Evolutionary conservation across 2,888 invertebrate genomes (phyloP), one percentile per base, ranked within the genome.

Genomic region (Cataglyphis cursor): DNA sequence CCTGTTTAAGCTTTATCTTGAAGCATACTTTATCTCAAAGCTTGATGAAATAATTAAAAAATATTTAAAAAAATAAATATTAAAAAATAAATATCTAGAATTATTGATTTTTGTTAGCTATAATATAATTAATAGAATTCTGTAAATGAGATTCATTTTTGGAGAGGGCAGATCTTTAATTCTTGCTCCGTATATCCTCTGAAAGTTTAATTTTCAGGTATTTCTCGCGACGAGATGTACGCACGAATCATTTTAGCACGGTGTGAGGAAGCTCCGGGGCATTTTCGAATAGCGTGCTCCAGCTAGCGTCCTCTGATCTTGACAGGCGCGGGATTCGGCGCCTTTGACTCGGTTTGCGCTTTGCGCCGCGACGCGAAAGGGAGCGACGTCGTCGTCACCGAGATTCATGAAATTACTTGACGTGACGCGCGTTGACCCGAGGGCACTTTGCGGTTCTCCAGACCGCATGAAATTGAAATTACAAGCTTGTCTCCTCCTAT

Each of bases 401-500:
- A 84, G 83, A 80, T 82, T 88, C 88, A 66, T 83, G 87, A 90
- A 90, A 89, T 90, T 89, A 89, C 83, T 76, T 75, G 86, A 62
- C 85, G 59, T 80, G 90, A 87, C 85, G 90, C 88, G 88, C 89
- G 87, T 82, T 92, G 91, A 90, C 90, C 93, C 86, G 85, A 83
- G 91, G 88, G 85, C 91, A 85, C 88, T 88, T 86, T 87, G 87
- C 80, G 83, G 84, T 81, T 81, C 83, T 74, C 72, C 84, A 83
- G 85, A 35, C 87, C 62, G 88, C 89, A 88, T 91, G 90, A 91
- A 91, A 92, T 93, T 92, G 90, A 92, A 93, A 92, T 92, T 87
- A 90, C 91, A 91, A 91, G 89, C 86, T 75, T 57, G 65, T 73
- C 81, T 83, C 70, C 18, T 61, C 54, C 65, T 9, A 21, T 9